These are phyloP conservation scores for Ceratosolen solmsi DNA, from an alignment of 1,140 invertebrate species.

Conservation along the genomic window DNA sequence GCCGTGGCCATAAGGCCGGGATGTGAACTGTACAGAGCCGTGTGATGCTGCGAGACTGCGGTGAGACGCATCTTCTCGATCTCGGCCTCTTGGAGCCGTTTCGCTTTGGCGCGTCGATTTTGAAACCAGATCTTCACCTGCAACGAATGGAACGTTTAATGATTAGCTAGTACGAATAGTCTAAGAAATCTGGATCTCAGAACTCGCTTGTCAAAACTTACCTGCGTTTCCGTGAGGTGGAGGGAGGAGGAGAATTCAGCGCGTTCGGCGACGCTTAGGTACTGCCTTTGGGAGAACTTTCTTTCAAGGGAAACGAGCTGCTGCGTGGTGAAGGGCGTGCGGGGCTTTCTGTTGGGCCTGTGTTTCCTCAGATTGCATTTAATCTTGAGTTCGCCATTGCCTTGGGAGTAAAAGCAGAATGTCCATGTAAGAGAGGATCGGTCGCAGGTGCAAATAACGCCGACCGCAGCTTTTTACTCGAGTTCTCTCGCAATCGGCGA, in stretches of 20 bases:
- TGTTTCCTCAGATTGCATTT: constrained; percentile 95
- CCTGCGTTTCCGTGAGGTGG: constrained; percentile 95
- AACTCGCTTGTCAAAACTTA: constrained; percentile 61
- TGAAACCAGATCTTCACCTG: constrained; percentile 99
- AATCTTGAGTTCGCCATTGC: constrained; percentile 84
- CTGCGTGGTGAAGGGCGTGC: constrained; percentile 97
- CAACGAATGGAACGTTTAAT: constrained; percentile 54
- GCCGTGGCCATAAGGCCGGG: constrained; percentile 62
- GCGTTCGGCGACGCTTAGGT: constrained; percentile 95
- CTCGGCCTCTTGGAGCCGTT: constrained; percentile 95
- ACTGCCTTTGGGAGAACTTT: constrained; percentile 97
- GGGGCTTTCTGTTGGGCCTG: constrained; percentile 97
- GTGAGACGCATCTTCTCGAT: constrained; percentile 91
- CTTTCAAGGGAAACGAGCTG: constrained; percentile 94
- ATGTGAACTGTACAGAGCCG: constrained; percentile 70
- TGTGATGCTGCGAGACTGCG: constrained; percentile 75
- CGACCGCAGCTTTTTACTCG: not conserved
- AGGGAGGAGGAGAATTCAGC: constrained; percentile 96
- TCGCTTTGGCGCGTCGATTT: constrained; percentile 95
- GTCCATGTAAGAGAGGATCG: not conserved
- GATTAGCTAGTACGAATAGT: not conserved
- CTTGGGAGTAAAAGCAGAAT: constrained; percentile 69
- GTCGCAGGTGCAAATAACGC: too few relatives aligned
- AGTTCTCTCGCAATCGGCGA: too few relatives aligned
- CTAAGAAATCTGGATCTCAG: not conserved